Evolutionary conservation across 1,140 invertebrate species (phyloP).

Genomic region (Choristoneura fumiferana): DNA sequence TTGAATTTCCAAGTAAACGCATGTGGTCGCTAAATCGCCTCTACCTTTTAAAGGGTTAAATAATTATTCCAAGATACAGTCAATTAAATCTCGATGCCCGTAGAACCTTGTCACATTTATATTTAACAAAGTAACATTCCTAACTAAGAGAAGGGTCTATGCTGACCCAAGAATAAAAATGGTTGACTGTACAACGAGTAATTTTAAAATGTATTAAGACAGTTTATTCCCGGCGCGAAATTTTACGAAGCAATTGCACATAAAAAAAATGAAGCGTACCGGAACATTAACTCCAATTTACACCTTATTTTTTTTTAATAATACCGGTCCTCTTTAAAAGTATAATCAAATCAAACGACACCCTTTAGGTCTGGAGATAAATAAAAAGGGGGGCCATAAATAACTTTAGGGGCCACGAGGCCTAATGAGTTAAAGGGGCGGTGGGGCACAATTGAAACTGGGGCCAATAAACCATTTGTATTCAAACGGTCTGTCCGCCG

Average conservation of each 20-base stretch:
- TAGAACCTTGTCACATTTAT: too few relatives aligned
- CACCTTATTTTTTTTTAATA: conserved; percentile 11
- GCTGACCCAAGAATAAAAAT: too few relatives aligned
- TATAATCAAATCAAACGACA: conserved; percentile 46
- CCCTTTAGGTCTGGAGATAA: conserved; percentile 46
- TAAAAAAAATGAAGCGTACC: neutral
- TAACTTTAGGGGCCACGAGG: conserved; percentile 44
- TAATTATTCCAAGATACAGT: too few relatives aligned
- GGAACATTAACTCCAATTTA: neutral
- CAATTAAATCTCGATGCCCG: too few relatives aligned
- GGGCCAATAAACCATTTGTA: conserved; percentile 70
- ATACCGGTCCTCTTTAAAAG: conserved; percentile 8
- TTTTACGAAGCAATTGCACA: neutral
- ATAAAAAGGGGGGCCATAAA: conserved; percentile 55
- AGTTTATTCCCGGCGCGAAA: too few relatives aligned
- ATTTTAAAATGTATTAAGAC: too few relatives aligned
- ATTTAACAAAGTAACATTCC: too few relatives aligned
- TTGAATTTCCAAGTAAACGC: too few relatives aligned
- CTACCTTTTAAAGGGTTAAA: too few relatives aligned
- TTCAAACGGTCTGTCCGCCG: conserved; percentile 57
- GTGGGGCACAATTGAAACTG: conserved; percentile 57
- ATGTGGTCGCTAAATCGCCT: too few relatives aligned
- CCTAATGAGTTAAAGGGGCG: conserved; percentile 57
- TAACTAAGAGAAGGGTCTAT: too few relatives aligned
- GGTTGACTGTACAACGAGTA: too few relatives aligned